phyloP scores from a whole-genome alignment of 2,113 vertebrate genomes.

The Bothrops jararaca region DNA sequence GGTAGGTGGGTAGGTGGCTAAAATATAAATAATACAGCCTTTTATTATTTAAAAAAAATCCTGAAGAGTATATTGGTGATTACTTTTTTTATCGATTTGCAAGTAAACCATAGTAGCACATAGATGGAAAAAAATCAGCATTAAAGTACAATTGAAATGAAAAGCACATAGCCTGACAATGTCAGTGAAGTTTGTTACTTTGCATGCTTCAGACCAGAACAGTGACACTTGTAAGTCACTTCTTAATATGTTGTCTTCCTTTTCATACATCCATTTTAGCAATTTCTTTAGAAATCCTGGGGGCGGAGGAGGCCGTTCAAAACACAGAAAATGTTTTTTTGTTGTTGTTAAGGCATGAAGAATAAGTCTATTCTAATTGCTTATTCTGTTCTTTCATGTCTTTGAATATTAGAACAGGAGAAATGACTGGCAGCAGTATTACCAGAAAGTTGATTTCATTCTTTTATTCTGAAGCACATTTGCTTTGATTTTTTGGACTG shows the following conservation, averaged over 20 bases:
- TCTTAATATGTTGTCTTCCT: constrained; percentile 9
- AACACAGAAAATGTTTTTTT: constrained; percentile 24
- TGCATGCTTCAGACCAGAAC: constrained; percentile 23
- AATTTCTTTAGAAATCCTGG: not conserved
- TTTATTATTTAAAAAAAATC: not conserved
- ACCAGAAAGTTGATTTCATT: constrained; percentile 25
- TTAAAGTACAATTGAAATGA: constrained; percentile 38
- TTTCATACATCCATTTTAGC: constrained; percentile 48
- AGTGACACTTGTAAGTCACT: constrained; percentile 31
- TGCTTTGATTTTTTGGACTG: constrained; percentile 20
- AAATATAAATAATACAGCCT: constrained; percentile 37
- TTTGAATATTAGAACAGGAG: not conserved
- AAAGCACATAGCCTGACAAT: constrained; percentile 36
- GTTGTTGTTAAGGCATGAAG: not conserved
- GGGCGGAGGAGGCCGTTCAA: not conserved
- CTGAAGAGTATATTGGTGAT: not conserved
- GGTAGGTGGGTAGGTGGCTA: constrained; percentile 1
- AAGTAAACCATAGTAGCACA: not conserved
- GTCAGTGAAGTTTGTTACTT: constrained; percentile 7
- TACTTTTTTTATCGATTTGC: constrained; percentile 12
- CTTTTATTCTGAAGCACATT: constrained; percentile 5
- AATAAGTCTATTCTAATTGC: constrained; percentile 11
- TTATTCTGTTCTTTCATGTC: constrained; percentile 24
- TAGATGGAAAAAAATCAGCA: constrained; percentile 26
- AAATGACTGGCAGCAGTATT: constrained; percentile 22